phyloP scores from a whole-genome alignment of 2,888 invertebrate species.

The Drosophila mettleri region DNA sequence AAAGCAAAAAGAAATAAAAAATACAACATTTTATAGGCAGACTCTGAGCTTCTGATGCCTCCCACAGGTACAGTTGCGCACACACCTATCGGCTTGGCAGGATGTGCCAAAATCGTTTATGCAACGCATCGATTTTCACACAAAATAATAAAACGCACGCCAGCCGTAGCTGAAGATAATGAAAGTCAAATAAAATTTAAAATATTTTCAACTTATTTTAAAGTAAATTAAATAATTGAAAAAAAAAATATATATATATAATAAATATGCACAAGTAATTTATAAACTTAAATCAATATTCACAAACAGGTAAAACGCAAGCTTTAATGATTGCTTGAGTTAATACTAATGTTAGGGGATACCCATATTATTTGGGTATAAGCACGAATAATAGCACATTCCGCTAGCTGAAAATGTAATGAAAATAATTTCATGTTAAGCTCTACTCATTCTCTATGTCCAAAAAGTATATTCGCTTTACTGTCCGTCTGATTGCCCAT shows the following conservation, averaged over 20 bases:
- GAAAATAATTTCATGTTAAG: not conserved
- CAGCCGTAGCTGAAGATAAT: not conserved
- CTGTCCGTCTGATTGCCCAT: not conserved
- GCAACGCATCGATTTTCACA: not conserved
- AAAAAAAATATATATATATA: not conserved
- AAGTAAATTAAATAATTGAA: not conserved
- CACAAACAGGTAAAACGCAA: not conserved
- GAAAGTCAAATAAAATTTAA: not conserved
- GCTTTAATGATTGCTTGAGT: not conserved
- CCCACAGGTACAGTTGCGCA: conserved; percentile 41
- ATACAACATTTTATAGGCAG: conserved; percentile 1
- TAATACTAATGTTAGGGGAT: not conserved
- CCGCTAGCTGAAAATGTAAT: not conserved
- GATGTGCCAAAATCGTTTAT: not conserved
- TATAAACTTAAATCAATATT: not conserved
- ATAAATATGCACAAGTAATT: not conserved
- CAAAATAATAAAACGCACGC: not conserved
- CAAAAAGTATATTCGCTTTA: not conserved
- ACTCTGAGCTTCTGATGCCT: not conserved
- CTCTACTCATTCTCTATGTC: not conserved
- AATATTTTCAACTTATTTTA: not conserved
- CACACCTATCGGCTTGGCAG: conserved; percentile 2
- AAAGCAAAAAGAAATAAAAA: conserved; percentile 9
- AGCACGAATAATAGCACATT: not conserved
- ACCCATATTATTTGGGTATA: not conserved